phyloP scores from a whole-genome alignment of 92 coral and sea anemone species.

The Galaxea fascicularis region DNA sequence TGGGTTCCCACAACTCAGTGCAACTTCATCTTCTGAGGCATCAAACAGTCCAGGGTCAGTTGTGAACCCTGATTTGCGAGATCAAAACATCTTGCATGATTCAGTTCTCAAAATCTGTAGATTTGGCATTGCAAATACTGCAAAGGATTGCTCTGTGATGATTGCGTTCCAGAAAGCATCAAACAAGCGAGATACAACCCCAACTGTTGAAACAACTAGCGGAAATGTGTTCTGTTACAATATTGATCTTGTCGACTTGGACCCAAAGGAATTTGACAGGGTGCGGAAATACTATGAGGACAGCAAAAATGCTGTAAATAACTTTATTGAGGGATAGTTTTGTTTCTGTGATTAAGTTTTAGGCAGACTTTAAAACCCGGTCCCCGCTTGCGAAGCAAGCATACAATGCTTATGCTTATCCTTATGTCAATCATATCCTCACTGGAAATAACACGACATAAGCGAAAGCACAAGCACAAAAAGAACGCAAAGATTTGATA shows the following conservation, averaged over 20 bases:
- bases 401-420: too few relatives aligned
- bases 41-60: neutral
- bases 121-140: slow-evolving; percentile 88
- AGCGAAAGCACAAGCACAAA: too few relatives aligned
- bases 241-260: slow-evolving; percentile 91
- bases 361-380: too few relatives aligned
- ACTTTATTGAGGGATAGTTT: slow-evolving; percentile 42
- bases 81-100: slow-evolving; percentile 27
- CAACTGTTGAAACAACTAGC: neutral
- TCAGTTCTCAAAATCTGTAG: slow-evolving; percentile 68
- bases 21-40: neutral
- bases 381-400: too few relatives aligned
- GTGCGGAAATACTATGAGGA: slow-evolving; percentile 85
- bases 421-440: too few relatives aligned
- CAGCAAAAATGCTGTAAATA: slow-evolving; percentile 61
- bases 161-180: slow-evolving; percentile 75
- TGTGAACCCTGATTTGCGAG: slow-evolving; percentile 30
- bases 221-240: slow-evolving; percentile 63
- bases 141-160: slow-evolving; percentile 95
- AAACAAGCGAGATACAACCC: neutral
- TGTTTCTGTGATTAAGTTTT: too few relatives aligned
- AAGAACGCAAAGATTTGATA: too few relatives aligned
- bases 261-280: slow-evolving; percentile 86
- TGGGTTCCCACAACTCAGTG: neutral
- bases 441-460: too few relatives aligned